Base-by-base conservation (phyloP, 1,140 invertebrate genomes). In the Apis florea region DNA sequence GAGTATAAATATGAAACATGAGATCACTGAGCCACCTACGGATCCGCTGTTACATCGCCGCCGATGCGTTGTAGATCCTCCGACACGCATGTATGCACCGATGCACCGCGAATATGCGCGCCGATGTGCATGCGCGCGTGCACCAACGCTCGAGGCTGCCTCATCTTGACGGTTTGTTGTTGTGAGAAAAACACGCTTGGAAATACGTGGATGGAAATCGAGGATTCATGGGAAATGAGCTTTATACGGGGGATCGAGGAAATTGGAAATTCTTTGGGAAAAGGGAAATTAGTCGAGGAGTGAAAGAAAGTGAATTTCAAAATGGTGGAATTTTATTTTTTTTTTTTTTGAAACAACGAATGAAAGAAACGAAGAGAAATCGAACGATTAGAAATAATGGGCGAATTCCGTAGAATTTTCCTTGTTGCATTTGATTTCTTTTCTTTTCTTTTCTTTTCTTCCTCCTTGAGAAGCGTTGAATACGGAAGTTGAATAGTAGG, bases 1-100 rank as follows among this genome's bases (percentile, higher is more conserved):
- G 83, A 89, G 71, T 85, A 89, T 86, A 89, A 90, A 90, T 90
- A 85, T 81, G 85, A 89, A 88, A 86, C 83, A 83, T 66, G 84
- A 90, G 86, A 88, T 85, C 86, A 88, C 79, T 71, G 59, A 76
- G 79, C 83, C 89, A 89, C 87, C 84, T 88, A 90, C 86, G 69
- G 79, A 72, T 49, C 79, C 51, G 53, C 64, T 54, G 66, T 77
- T 79, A 31, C 63, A 64, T 54, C 67, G 74, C 40, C 68, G 70
- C 61, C 72, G 53, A 17, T 64, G 49, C 63, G 83, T 70, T 78
- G 59, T 75, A 67, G 76, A 75, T 79, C 77, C 69, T 79, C 67
- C 80, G 80, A 70, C 75, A 78, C 75, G 80, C 51, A 67, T 81
- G 71, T 81, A 81, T 81, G 53, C 81, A 74, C 69, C 82, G 84